These are phyloP conservation scores for Procambarus clarkii DNA, from an alignment of 1,140 invertebrate species.

Conservation along the genomic window DNA sequence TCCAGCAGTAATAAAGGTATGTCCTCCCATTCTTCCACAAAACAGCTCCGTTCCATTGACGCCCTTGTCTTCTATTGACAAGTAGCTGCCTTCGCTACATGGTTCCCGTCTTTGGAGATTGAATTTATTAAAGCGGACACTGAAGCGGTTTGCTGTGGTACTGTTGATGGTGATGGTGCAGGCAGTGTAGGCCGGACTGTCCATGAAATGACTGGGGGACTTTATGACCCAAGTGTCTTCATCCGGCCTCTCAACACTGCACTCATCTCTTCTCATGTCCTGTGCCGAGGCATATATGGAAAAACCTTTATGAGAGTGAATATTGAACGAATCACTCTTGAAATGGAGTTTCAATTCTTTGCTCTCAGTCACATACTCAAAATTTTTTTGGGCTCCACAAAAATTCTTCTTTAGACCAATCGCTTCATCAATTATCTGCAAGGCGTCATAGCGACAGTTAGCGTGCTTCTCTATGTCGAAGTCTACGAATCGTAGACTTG, in stretches of 20 bases:
- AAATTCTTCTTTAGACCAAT: background rate
- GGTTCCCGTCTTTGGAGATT: background rate
- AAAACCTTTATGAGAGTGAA: slow-evolving; percentile 19
- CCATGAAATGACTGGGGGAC: background rate
- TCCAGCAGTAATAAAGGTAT: slow-evolving; percentile 10
- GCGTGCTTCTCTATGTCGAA: slow-evolving; percentile 22
- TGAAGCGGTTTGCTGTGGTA: background rate
- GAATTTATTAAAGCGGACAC: slow-evolving; percentile 25
- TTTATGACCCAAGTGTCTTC: background rate
- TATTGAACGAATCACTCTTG: background rate
- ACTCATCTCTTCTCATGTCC: slow-evolving; percentile 30
- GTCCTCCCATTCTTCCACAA: background rate
- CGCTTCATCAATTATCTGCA: slow-evolving; percentile 14
- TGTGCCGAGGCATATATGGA: background rate
- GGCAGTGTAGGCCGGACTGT: slow-evolving; percentile 9
- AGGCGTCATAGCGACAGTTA: slow-evolving; percentile 13
- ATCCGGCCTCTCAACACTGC: background rate
- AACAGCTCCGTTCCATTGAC: background rate
- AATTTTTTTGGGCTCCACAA: slow-evolving; percentile 3
- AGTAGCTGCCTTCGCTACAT: background rate
- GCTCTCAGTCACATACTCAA: slow-evolving; percentile 28
- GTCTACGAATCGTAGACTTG: slow-evolving; percentile 19
- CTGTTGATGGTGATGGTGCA: slow-evolving; percentile 13
- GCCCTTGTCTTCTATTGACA: slow-evolving; percentile 21
- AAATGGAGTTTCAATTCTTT: slow-evolving; percentile 18